Base-by-base conservation (phyloP, 1,140 invertebrate genomes). In the Mylabris phalerata region DNA sequence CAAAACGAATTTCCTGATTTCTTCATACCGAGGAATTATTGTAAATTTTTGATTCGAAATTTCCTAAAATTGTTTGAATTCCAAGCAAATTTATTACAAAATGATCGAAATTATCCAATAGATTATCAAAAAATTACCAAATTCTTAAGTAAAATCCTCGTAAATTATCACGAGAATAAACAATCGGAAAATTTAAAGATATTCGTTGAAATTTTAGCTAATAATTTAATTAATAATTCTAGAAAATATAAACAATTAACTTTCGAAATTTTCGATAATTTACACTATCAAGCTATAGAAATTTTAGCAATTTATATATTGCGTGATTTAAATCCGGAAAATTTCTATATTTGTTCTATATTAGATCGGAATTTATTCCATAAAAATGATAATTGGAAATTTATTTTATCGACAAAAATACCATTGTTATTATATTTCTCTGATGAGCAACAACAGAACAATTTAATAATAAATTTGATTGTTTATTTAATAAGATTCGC, bases 61-160 rank as follows among this genome's bases (percentile, higher is more conserved):
- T 66, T 86, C 3, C 62, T 80, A 0, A 77, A 82, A 54, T 69
- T 76, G 5, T 66, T 89, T 0, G 78, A 81, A 57, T 86, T 84
- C 67, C 72, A 84, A 57, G 71, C 73, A 3, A 72, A 80, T 41
- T 73, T 42, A 66, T 65, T 50, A 65, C 69, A 49, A 50, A 72
- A 27, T 3, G 54, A 67, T 67, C 56, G 66, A 70, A 52, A 19
- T 25, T 19, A 51, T 47, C 48, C 67, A 10, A 78, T 83, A 62
- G 58, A 78, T 2, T 73, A 70, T 32, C 32, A 32, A 7, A 74
- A 74, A 46, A 47, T 86, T 1, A 74, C 82, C 0, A 66, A 77
- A 54, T 64, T 89, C 2, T 57, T 89, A 0, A 82, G 80, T 0
- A 87, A 86, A 74, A 71, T 84, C 2, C 63, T 84, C 0, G 72